phyloP scores from a whole-genome alignment of 1,140 invertebrate species.

The Aphelenchoides fujianensis region DNA sequence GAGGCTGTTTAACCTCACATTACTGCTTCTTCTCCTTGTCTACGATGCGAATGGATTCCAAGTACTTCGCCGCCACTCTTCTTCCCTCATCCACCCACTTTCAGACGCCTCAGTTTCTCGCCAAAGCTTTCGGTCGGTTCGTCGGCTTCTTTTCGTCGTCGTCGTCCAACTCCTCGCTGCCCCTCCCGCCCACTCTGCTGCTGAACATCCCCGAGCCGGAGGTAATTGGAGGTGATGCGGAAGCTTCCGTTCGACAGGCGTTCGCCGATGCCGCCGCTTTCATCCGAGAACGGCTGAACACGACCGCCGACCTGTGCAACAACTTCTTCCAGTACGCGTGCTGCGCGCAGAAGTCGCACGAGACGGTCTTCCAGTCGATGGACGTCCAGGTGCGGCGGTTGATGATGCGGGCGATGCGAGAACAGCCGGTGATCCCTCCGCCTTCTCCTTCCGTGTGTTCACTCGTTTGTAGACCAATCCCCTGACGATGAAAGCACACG shows the following conservation, averaged over 20 bases:
- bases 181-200: not conserved
- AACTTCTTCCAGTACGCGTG: not conserved
- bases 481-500: not conserved
- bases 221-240: not conserved
- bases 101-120: too few relatives aligned
- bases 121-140: too few relatives aligned
- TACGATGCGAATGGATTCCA: too few relatives aligned
- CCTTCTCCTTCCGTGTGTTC: not conserved
- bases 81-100: too few relatives aligned
- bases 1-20: too few relatives aligned
- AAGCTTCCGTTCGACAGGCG: not conserved
- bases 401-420: not conserved
- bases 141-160: too few relatives aligned
- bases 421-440: not conserved
- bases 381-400: not conserved
- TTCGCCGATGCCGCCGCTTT: not conserved
- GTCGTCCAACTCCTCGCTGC: too few relatives aligned
- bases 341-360: not conserved
- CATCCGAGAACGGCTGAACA: not conserved
- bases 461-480: not conserved
- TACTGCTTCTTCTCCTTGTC: too few relatives aligned
- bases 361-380: not conserved
- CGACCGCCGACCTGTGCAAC: not conserved
- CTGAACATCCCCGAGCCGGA: not conserved
- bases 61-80: too few relatives aligned